Evolutionary conservation across 2,797 vertebrate species (phyloP).

Genomic region (Mormyrops attenuatus): DNA sequence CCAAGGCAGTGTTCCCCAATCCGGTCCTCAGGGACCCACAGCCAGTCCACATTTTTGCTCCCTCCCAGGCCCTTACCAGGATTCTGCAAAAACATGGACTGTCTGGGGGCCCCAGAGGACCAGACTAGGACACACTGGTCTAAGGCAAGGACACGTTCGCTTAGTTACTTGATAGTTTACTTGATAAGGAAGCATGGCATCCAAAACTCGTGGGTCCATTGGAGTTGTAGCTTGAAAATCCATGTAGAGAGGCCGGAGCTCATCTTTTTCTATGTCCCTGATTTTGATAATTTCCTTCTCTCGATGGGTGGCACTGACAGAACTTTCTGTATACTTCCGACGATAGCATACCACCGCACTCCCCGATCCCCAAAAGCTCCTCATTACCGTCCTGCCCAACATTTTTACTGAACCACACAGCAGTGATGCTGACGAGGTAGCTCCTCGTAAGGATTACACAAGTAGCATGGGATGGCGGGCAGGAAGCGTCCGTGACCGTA

Average conservation of each 20-base stretch:
- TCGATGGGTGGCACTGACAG: background rate
- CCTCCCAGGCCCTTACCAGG: background rate
- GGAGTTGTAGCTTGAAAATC: constrained; percentile 93
- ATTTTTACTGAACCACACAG: constrained; percentile 23
- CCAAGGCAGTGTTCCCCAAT: background rate
- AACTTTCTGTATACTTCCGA: constrained; percentile 29
- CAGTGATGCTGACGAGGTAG: background rate
- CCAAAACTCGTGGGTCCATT: constrained; percentile 89
- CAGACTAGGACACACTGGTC: background rate
- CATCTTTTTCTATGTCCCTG: constrained; percentile 53
- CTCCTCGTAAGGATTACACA: no score
- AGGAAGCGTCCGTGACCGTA: no score
- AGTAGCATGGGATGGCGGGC: no score
- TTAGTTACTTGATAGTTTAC: constrained; percentile 68
- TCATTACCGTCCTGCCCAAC: constrained; percentile 34
- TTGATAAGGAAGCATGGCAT: constrained; percentile 90
- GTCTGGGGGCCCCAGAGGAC: background rate
- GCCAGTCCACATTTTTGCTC: background rate
- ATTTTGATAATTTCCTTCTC: constrained; percentile 54
- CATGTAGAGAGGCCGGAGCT: constrained; percentile 84
- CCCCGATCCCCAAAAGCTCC: constrained; percentile 25
- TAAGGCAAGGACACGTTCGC: background rate
- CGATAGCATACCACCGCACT: constrained; percentile 24
- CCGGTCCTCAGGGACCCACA: background rate
- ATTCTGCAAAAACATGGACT: background rate